These are phyloP conservation scores for Xiphophorus couchianus DNA, from an alignment of 2,113 vertebrate species.

Conservation along the genomic window DNA sequence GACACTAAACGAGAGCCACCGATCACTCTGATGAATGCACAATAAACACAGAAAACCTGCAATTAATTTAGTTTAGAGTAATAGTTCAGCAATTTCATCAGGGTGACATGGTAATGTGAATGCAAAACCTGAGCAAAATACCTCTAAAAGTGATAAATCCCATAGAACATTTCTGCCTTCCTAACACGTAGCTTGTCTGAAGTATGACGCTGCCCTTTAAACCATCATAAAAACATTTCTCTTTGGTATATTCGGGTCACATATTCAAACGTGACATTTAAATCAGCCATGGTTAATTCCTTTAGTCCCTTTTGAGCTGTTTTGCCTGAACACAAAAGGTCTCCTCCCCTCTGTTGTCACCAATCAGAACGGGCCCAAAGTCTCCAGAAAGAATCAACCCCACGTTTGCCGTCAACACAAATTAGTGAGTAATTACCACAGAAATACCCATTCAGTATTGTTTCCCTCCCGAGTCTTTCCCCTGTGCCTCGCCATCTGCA, in stretches of 20 bases:
- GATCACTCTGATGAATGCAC: no score
- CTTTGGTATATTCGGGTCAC: conserved; percentile 1
- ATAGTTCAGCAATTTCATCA: not conserved
- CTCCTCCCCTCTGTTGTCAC: conserved; percentile 54
- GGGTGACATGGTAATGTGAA: not conserved
- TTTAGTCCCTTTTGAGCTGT: not conserved
- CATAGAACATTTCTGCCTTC: not conserved
- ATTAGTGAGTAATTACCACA: conserved; percentile 75
- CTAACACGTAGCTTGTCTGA: not conserved
- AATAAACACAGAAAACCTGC: no score
- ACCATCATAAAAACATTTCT: not conserved
- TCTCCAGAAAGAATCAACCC: conserved; percentile 43
- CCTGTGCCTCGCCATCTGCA: conserved; percentile 68
- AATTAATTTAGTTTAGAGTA: not conserved
- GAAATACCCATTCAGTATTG: conserved; percentile 74
- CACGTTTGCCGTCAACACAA: conserved; percentile 62
- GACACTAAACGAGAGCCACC: no score
- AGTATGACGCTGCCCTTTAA: not conserved
- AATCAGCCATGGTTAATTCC: conserved; percentile 11
- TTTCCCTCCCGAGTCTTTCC: conserved; percentile 60
- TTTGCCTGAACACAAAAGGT: conserved; percentile 50
- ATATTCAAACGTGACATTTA: conserved; percentile 43
- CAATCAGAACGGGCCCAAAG: conserved; percentile 53
- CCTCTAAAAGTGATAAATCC: not conserved
- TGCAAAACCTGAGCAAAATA: not conserved